Evolutionary conservation across 2,888 invertebrate genomes (phyloP), one percentile per base, ranked within the genome.

Genomic region (Diploptera punctata): DNA sequence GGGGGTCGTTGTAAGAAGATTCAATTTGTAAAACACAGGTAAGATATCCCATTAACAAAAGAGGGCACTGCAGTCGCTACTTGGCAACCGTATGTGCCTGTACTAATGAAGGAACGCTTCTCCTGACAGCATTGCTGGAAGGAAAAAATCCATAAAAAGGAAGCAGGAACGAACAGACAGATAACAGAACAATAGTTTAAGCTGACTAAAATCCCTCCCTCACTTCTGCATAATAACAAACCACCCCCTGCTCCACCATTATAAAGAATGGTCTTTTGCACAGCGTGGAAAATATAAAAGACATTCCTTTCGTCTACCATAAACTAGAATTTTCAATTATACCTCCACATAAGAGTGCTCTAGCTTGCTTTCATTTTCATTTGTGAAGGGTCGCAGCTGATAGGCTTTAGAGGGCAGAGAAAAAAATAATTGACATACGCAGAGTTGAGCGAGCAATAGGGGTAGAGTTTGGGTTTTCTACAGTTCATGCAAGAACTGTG

Each of bases 251-350:
- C 44, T 24, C 29, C 29, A 7, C n/a, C n/a, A 44, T 65, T 65
- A 65, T 65, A 65, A 47, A 47, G 47, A 65, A 65, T n/a, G 29
- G 65, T 26, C 47, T 43, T 65, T 65, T 47, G 65, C 65, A 21
- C 43, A 26, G 18, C 65, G 44, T 47, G 19, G 65, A 47, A 65
- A 65, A 65, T 65, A 65, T 65, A 47, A 65, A 65, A 65, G 65
- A 65, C 65, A 65, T 65, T 65, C 65, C 65, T 65, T 65, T 65
- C 65, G 65, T 65, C 44, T 65, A 29, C 47, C 65, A 65, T 65
- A 65, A 65, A 65, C 65, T 65, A 65, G 47, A 65, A 65, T 65
- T 65, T 65, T 65, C 65, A 65, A 65, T 65, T 65, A 65, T 47
- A 65, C 47, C 18, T 43, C 19, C 65, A 65, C 65, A 65, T 19